Base-by-base conservation (phyloP, 2,888 invertebrate genomes). In the Adineta ricciae region DNA sequence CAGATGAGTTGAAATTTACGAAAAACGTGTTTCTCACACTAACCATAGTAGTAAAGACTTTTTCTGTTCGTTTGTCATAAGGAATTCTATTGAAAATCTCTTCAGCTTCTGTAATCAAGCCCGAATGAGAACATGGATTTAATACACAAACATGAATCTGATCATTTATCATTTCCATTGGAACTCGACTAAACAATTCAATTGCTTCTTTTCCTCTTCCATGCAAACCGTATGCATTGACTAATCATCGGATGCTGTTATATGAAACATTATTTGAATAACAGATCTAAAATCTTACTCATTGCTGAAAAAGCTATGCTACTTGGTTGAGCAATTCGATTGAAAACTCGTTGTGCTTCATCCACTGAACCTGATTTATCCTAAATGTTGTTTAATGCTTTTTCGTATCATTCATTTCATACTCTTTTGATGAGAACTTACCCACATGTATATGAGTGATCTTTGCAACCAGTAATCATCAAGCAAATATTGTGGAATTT, bases 51-150 rank as follows among this genome's bases (percentile, higher is more conserved):
- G 78, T 38, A 41, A 41, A 78, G n/a, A 78, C 41, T 38, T 78
- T 38, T 41, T 78, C 78, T 78, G 78, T 78, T 78, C 78, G 21
- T 41, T 78, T 21, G 1, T 78, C 11, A 2, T 8, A n/a, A 24
- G 78, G 41, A 38, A 78, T 78, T n/a, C 24, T 78, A 21, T 78
- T 24, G 19, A 78, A 78, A 24, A 78, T 78, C 38, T 78, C 16
- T 21, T 32, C 14, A 24, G 78, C 38, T 41, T 78, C 24, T 38
- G 24, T 19, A 1, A 41, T 0, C 24, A 78, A 24, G 41, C 24
- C 78, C 21, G 78, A 78, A 78, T 78, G 78, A 78, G 78, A 78
- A 41, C 78, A 78, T 8, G 41, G 38, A 78, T 78, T 78, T 41
- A 78, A 78, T 78, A 41, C 78, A n/a, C 78, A 78, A 32, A 78